These are phyloP conservation scores for Melanotaenia boesemani DNA, from an alignment of 2,797 vertebrate species.

Conservation along the genomic window DNA sequence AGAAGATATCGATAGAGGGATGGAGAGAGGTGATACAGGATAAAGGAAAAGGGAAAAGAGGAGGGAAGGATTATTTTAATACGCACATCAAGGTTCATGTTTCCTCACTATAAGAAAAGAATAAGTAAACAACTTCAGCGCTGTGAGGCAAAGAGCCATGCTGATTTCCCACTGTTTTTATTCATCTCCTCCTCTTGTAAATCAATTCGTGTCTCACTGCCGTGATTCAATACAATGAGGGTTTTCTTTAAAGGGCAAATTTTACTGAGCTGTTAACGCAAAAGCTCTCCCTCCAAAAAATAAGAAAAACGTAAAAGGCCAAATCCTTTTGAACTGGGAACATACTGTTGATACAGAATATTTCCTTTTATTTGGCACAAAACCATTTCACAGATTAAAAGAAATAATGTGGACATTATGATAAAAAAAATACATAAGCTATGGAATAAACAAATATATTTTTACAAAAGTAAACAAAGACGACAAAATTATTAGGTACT, in stretches of 20 bases:
- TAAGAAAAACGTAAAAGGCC: constrained; percentile 42
- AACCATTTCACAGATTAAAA: constrained; percentile 2
- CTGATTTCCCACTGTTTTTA: constrained; percentile 79
- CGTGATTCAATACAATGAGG: constrained; percentile 65
- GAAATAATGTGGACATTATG: not conserved
- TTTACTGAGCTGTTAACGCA: constrained; percentile 58
- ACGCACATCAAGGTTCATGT: constrained; percentile 73
- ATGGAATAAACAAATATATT: not conserved
- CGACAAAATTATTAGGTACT: not conserved
- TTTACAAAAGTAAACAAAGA: not conserved
- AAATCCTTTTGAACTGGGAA: constrained; percentile 32
- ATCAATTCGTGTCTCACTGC: constrained; percentile 76
- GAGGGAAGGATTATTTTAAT: constrained; percentile 70
- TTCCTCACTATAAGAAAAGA: constrained; percentile 64
- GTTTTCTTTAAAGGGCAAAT: constrained; percentile 59
- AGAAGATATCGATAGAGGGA: constrained; percentile 52
- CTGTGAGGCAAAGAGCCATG: constrained; percentile 68
- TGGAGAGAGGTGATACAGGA: constrained; percentile 53
- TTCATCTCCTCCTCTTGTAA: constrained; percentile 70
- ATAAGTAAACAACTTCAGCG: constrained; percentile 69
- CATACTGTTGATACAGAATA: constrained; percentile 11
- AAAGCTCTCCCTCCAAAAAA: not conserved
- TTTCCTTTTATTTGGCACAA: constrained; percentile 11
- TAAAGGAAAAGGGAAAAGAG: constrained; percentile 68
- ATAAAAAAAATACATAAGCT: not conserved